Evolutionary conservation across 2,888 invertebrate genomes (phyloP).

Genomic region (Meiosimyza decipiens): DNA sequence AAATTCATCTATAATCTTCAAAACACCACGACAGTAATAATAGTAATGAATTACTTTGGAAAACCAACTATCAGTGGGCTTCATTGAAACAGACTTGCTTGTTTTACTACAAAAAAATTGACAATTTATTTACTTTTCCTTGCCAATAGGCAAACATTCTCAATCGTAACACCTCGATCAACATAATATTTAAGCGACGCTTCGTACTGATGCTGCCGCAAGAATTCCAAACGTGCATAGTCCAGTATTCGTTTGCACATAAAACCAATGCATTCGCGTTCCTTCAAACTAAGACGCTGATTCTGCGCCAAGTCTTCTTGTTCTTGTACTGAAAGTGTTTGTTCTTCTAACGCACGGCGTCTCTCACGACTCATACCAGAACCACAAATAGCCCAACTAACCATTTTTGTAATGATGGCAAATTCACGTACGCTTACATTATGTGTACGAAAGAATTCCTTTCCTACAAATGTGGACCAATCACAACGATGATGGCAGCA

Average conservation of each 20-base stretch:
- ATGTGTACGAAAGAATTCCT: constrained; percentile 71
- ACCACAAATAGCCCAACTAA: constrained; percentile 92
- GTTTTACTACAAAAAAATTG: not conserved
- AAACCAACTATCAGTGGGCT: no score
- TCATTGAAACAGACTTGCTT: no score
- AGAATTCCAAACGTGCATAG: constrained; percentile 76
- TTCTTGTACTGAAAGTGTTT: constrained; percentile 36
- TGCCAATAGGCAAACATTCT: constrained; percentile 82
- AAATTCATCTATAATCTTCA: no score
- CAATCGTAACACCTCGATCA: constrained; percentile 74
- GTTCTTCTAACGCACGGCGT: constrained; percentile 55
- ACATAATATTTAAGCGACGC: constrained; percentile 77
- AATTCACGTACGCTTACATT: constrained; percentile 75
- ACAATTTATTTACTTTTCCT: constrained; percentile 33
- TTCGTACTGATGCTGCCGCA: constrained; percentile 72
- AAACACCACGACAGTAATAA: no score
- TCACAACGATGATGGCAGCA: constrained; percentile 92
- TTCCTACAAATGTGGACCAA: constrained; percentile 77
- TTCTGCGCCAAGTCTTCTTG: constrained; percentile 38
- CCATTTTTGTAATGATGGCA: constrained; percentile 80
- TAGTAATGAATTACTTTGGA: no score
- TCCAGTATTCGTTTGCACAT: constrained; percentile 83
- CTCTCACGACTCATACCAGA: constrained; percentile 72
- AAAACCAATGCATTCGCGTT: constrained; percentile 75
- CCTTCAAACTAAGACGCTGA: constrained; percentile 61